These are phyloP conservation scores for Nyctalus aviator DNA, from an alignment of 2,797 vertebrate species.

Conservation along the genomic window DNA sequence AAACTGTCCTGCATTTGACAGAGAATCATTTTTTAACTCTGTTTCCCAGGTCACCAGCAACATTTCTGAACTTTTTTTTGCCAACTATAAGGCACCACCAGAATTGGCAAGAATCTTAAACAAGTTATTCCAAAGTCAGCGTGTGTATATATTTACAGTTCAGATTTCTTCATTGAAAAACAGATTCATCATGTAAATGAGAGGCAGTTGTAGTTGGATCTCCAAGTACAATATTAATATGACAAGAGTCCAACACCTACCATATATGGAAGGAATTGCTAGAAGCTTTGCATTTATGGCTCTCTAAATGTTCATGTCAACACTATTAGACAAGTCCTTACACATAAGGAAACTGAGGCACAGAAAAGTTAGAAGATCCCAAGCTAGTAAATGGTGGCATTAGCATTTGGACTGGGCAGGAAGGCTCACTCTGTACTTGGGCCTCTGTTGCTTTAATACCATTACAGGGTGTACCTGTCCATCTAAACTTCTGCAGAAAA, in stretches of 20 bases:
- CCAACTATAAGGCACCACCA: background rate
- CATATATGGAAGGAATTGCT: background rate
- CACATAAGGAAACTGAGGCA: background rate
- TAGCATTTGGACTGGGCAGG: background rate
- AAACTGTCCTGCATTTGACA: background rate
- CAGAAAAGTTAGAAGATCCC: background rate
- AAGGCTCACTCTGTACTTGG: background rate
- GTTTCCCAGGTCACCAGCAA: background rate
- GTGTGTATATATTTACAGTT: background rate
- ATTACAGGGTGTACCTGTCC: background rate
- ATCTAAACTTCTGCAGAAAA: background rate
- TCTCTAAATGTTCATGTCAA: background rate
- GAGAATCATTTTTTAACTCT: background rate
- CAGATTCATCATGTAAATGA: background rate
- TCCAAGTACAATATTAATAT: background rate
- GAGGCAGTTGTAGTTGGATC: background rate
- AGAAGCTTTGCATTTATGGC: background rate
- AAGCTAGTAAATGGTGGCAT: background rate
- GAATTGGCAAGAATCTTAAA: background rate
- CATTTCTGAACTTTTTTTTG: background rate
- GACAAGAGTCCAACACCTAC: background rate
- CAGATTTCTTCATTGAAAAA: conserved; percentile 34
- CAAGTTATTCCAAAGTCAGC: background rate
- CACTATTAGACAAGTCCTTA: background rate
- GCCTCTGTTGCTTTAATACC: background rate